Base-by-base conservation (phyloP, 2,113 vertebrate species). In the Machaerirhynchus nigripectus region DNA sequence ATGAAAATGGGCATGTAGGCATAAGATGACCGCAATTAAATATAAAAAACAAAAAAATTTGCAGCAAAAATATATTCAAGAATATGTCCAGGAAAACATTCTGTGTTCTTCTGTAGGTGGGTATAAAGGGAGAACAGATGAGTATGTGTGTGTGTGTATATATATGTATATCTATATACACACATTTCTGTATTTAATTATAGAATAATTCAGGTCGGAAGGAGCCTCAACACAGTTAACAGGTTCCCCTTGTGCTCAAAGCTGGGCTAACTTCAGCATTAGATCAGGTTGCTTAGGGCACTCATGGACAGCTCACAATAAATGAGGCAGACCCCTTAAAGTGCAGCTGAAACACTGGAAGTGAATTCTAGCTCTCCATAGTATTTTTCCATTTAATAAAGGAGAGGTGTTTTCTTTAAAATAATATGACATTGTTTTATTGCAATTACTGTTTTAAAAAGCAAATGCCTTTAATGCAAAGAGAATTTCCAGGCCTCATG, bases 101-200 rank as follows among this genome's bases (percentile, higher is more conserved):
- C 22, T 35, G 27, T 46, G 16, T 87, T 82, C 59, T 81, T 78
- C 69, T 21, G 11, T 50, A 24, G 30, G 7, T 23, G 33, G 9
- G 2, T 69, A 20, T 74, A 46, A 46, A 84, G 52, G n/a, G 33
- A 79, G 40, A 86, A 74, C 6, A 64, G 68, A 17, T 74, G 6
- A 46, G 21, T 56, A 1, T 33, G 5, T 16, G 13, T 37, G 9
- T 47, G 10, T 64, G 1, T 28, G 0, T 69, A 0, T 39, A 2
- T 10, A 8, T 15, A 6, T 13, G 40, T 15, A 6, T 13, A 49
- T 23, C 1, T 7, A 7, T 4, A 24, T 1, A 76, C 6, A 53
- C 4, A 17, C 40, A 42, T 12, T 53, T 77, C 9, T 4, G 1
- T 87, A 30, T 67, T 73, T 83, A 73, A 18, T 11, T 70, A 35